A percentile compares a stretch with the other conserved stretches of the same genome.
These are phyloP conservation scores for Etheostoma spectabile DNA, from an alignment of 2,113 vertebrate species.

Conservation along the genomic window DNA sequence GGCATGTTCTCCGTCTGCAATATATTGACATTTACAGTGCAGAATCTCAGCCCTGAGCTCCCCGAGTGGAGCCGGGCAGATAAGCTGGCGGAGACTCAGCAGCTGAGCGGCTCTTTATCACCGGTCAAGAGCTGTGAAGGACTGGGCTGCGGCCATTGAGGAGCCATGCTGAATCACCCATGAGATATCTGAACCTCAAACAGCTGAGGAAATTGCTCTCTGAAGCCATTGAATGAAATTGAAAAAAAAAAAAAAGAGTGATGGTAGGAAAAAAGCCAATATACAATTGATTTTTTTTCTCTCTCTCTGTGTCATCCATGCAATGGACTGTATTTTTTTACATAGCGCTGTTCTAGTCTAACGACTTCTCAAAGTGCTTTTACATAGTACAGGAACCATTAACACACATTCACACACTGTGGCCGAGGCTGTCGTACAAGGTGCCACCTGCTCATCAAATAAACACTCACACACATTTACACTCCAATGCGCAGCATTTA, in stretches of 20 bases:
- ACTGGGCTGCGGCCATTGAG: slow-evolving; percentile 22
- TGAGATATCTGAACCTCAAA: slow-evolving; percentile 58
- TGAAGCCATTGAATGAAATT: slow-evolving; percentile 28
- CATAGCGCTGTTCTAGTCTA: no score
- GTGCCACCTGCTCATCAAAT: no score
- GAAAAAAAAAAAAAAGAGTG: slow-evolving; percentile 8
- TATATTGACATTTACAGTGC: slow-evolving; percentile 71
- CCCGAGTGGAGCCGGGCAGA: slow-evolving; percentile 40
- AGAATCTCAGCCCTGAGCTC: slow-evolving; percentile 18
- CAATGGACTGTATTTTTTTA: not conserved
- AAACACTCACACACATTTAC: no score
- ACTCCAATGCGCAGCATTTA: no score
- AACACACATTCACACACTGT: no score
- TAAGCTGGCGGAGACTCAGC: slow-evolving; percentile 38
- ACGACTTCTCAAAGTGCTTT: no score
- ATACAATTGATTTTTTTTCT: slow-evolving; percentile 32
- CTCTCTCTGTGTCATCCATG: not conserved
- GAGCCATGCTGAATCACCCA: slow-evolving; percentile 48
- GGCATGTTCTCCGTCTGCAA: slow-evolving; percentile 27
- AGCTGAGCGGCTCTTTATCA: slow-evolving; percentile 44
- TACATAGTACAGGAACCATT: no score
- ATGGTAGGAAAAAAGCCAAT: slow-evolving; percentile 44
- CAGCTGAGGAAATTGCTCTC: slow-evolving; percentile 55
- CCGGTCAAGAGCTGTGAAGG: slow-evolving; percentile 56
- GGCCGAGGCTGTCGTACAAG: no score